phyloP scores from a whole-genome alignment of 2,888 invertebrate genomes.

The Entomobrya multifasciata region DNA sequence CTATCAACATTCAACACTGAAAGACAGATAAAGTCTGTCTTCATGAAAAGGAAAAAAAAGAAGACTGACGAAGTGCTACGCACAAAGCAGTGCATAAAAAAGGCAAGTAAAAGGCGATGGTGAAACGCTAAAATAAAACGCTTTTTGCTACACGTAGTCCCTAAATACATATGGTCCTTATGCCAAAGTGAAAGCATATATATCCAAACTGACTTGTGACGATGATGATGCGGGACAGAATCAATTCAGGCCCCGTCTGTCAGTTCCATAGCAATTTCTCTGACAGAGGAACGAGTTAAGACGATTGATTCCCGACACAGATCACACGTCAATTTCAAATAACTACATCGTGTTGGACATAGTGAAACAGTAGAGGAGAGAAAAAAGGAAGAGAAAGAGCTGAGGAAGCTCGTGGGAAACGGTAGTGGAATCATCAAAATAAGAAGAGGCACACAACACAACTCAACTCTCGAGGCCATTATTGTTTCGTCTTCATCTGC shows the following conservation, averaged over 20 bases:
- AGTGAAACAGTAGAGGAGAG: conserved; percentile 27
- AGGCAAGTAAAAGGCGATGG: conserved; percentile 37
- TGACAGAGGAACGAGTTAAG: conserved; percentile 72
- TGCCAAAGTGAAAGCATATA: neutral
- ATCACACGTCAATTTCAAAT: conserved; percentile 75
- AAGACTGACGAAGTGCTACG: conserved; percentile 17
- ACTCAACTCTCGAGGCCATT: conserved; percentile 68
- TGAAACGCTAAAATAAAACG: conserved; percentile 40
- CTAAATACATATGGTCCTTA: conserved; percentile 22
- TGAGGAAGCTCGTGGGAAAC: conserved; percentile 63
- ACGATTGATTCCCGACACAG: conserved; percentile 75
- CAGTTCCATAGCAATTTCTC: conserved; percentile 73
- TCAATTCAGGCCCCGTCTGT: conserved; percentile 72
- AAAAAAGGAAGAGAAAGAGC: conserved; percentile 32
- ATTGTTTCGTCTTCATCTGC: conserved; percentile 55
- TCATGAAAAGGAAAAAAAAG: neutral
- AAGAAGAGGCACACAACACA: conserved; percentile 51
- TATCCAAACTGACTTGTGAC: conserved; percentile 42
- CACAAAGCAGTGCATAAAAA: conserved; percentile 30
- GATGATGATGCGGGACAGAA: conserved; percentile 72
- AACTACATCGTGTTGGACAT: conserved; percentile 71
- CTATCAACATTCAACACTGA: too few species aligned
- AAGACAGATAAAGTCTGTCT: conserved; percentile 21
- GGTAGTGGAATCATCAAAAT: conserved; percentile 53
- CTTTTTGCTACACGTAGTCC: conserved; percentile 28